Conservation (phyloP, 2,113 vertebrate genomes). For the Rutilus rutilus region DNA sequence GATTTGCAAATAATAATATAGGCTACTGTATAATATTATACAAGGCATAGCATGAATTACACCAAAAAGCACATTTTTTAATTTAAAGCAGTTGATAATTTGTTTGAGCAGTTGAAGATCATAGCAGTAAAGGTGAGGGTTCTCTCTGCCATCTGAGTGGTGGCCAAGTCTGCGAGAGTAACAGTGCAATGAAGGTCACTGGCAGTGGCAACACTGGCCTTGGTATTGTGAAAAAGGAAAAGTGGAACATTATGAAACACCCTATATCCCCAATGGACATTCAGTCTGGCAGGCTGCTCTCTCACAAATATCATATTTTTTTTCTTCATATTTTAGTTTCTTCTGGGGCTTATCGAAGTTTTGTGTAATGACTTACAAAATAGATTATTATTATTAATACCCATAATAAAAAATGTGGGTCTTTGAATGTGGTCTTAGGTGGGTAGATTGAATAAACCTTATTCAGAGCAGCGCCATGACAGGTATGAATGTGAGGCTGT, state of each 20-base stretch:
- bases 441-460: too few species aligned
- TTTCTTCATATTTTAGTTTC: not conserved
- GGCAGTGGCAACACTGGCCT: not conserved
- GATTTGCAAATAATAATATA: not conserved
- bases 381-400: not conserved
- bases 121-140: not conserved
- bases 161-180: conserved; percentile 11
- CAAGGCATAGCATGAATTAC: not conserved
- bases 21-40: not conserved
- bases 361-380: not conserved
- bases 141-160: conserved; percentile 13
- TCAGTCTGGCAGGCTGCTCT: not conserved
- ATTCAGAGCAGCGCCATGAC: too few species aligned
- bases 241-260: not conserved
- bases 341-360: not conserved
- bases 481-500: too few species aligned
- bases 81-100: not conserved
- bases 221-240: not conserved
- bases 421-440: too few species aligned
- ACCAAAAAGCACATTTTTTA: not conserved
- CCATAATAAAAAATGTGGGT: not conserved
- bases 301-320: not conserved
- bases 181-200: not conserved
- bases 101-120: not conserved
- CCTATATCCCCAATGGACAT: not conserved